Evolutionary conservation across 2,888 invertebrate species (phyloP), one percentile per base, ranked within the genome.

Genomic region (Erpobdella octoculata): DNA sequence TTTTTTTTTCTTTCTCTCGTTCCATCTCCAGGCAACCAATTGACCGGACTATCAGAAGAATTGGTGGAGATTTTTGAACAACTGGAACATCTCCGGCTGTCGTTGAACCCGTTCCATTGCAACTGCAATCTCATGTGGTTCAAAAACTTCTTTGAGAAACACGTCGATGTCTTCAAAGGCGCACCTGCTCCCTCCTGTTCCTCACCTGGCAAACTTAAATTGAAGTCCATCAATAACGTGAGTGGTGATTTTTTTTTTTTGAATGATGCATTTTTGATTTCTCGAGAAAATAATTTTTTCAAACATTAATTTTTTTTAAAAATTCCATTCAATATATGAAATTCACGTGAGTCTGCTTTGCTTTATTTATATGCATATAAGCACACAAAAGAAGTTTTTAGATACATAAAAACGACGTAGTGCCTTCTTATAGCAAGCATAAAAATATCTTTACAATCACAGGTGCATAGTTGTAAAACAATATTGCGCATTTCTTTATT

Each of bases 81-180:
- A 8, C 73, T 82, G 62, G 78, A 76, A 48, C 81, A 82, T 73
- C 74, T 82, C 31, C 76, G 81, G 48, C 76, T 82, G 68, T 80
- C 79, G 6, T 76, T 78, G 31, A 82, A 82, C 75, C 81, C 81
- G 5, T 77, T 82, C 28, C 81, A 82, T 72, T 82, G 82, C 74
- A 82, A 82, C 75, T 82, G 82, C 75, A 80, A 81, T 73, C 75
- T 80, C 35, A 72, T 76, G 33, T 82, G 82, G 82, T 72, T 82
- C 71, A 79, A 78, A 68, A 76, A 78, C 48, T 81, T 81, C 75
- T 82, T 75, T 73, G 76, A 74, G 41, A 73, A 64, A 12, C 73
- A 77, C 61, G 72, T 70, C 15, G 77, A 76, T 1, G 71, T 78
- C n/a, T 79, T 80, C 72, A 74, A 79, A 5, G 78, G 77, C 15